Evolutionary conservation across 2,888 invertebrate species (phyloP).

Genomic region (Nephrotoma appendiculata): DNA sequence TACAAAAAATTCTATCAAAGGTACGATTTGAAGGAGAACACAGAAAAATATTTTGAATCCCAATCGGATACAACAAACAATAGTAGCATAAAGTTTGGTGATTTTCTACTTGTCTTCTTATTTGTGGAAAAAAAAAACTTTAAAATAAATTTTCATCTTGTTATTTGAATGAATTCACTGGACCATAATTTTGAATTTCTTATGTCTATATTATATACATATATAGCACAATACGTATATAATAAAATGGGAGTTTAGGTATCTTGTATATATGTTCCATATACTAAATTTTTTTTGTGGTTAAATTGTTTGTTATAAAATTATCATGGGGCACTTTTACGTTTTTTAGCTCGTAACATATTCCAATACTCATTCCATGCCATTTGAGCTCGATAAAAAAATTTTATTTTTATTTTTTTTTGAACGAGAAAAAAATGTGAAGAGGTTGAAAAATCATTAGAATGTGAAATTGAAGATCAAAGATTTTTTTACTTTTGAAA

Average conservation of each 20-base stretch:
- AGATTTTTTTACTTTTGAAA: neutral
- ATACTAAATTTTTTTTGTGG: neutral
- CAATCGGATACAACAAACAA: neutral
- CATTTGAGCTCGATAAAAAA: neutral
- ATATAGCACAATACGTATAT: neutral
- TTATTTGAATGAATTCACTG: neutral
- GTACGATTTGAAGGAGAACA: neutral
- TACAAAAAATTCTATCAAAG: neutral
- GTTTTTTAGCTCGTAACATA: neutral
- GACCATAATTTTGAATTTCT: neutral
- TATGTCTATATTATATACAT: neutral
- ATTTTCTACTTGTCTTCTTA: neutral
- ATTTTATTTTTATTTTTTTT: neutral
- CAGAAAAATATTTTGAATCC: neutral
- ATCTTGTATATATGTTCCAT: neutral
- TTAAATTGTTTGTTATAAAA: neutral
- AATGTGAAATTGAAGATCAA: neutral
- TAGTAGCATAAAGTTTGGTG: neutral
- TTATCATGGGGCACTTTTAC: neutral
- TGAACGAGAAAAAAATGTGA: neutral
- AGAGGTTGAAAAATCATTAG: neutral
- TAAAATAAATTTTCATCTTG: neutral
- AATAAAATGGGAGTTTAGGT: neutral
- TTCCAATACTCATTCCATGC: neutral
- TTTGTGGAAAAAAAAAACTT: neutral